A percentile compares a stretch with the other conserved stretches of the same genome.
Evolutionary conservation across 2,113 vertebrate species (phyloP).

Genomic region (Coreoperca whiteheadi): DNA sequence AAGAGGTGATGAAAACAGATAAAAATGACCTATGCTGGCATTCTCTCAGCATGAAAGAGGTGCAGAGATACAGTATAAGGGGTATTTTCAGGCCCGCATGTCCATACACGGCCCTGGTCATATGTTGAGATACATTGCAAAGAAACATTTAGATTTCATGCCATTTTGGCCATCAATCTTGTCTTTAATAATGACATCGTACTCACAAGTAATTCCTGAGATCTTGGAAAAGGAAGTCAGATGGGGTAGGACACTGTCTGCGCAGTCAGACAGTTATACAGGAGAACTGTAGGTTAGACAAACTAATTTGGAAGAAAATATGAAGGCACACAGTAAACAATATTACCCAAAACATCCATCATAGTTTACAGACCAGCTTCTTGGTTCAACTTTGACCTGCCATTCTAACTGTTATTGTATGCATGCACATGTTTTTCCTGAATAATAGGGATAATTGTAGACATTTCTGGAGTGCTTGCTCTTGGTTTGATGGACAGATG

Average conservation of each 20-base stretch:
- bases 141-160: neutral
- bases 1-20: slow-evolving; percentile 52
- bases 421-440: neutral
- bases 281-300: neutral
- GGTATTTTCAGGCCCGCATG: slow-evolving; percentile 16
- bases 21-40: slow-evolving; percentile 37
- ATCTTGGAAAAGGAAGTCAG: neutral
- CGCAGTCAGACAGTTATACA: neutral
- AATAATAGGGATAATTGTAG: neutral
- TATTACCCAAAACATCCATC: neutral
- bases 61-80: neutral
- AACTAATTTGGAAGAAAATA: neutral
- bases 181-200: neutral
- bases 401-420: neutral
- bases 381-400: neutral
- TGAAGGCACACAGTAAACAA: neutral
- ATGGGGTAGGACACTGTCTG: neutral
- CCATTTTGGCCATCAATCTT: neutral
- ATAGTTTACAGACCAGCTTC: neutral
- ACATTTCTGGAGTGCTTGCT: neutral
- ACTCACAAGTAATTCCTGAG: neutral
- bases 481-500: neutral
- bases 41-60: slow-evolving; percentile 1
- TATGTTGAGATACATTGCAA: slow-evolving; percentile 11
- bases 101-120: neutral